Evolutionary conservation across 2,797 vertebrate species (phyloP).

Genomic region (Cercopithecus hamlyni): DNA sequence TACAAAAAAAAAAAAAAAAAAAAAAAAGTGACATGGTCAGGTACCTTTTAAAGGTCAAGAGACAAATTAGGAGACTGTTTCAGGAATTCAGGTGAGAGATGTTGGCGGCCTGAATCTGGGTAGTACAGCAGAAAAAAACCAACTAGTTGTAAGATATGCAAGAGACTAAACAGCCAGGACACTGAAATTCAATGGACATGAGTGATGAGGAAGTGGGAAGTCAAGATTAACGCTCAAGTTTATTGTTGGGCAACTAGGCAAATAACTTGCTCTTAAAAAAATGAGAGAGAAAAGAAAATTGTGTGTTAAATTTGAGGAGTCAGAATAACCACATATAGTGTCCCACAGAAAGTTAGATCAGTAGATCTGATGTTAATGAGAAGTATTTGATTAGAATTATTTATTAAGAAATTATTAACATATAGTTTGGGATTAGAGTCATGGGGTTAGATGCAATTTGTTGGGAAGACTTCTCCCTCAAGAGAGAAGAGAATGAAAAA

Average conservation of each 20-base stretch:
- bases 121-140: neutral
- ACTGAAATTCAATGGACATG: neutral
- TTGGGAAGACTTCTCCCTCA: neutral
- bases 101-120: neutral
- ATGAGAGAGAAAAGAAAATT: neutral
- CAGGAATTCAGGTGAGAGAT: neutral
- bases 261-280: neutral
- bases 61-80: neutral
- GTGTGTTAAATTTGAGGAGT: neutral
- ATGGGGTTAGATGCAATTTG: neutral
- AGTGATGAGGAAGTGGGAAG: neutral
- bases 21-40: neutral
- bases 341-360: neutral
- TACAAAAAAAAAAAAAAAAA: neutral
- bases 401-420: slow-evolving; percentile 1
- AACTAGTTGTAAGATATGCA: neutral
- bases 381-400: neutral
- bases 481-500: neutral
- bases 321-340: neutral
- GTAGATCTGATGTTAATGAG: neutral
- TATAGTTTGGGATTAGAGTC: neutral
- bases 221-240: neutral
- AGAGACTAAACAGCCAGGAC: neutral
- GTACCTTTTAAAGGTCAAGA: neutral
- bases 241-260: neutral